These are phyloP conservation scores for Microtus oregoni DNA, from an alignment of 2,113 vertebrate species.

Conservation along the genomic window DNA sequence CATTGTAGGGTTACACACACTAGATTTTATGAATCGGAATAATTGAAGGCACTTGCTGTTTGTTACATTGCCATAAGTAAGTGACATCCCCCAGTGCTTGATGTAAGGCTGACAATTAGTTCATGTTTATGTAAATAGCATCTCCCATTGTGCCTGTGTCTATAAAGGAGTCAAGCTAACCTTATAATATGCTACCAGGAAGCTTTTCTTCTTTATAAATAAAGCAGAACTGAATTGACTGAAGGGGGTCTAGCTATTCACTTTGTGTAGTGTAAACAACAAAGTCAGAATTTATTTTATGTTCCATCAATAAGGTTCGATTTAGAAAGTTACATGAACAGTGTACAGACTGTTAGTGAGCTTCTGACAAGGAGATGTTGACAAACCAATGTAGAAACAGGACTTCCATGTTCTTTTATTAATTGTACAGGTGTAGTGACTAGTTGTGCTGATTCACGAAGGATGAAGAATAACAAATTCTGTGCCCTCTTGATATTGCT, in stretches of 20 bases:
- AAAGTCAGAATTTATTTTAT: slow-evolving; percentile 28
- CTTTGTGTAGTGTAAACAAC: slow-evolving; percentile 56
- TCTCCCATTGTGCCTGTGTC: slow-evolving; percentile 44
- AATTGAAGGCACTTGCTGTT: neutral
- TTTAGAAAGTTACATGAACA: slow-evolving; percentile 38
- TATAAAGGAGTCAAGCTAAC: slow-evolving; percentile 48
- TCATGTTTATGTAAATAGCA: slow-evolving; percentile 2
- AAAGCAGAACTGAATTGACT: slow-evolving; percentile 49
- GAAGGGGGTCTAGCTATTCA: slow-evolving; percentile 36
- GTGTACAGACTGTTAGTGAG: neutral
- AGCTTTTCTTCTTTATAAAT: neutral
- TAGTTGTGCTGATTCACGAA: slow-evolving; percentile 28
- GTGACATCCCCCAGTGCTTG: neutral
- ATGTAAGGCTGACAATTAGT: slow-evolving; percentile 40
- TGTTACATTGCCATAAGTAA: neutral
- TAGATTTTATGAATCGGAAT: slow-evolving; percentile 34
- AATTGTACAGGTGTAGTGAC: slow-evolving; percentile 38
- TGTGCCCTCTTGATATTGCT: slow-evolving; percentile 27
- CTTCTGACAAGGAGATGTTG: neutral
- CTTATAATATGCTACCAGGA: slow-evolving; percentile 2
- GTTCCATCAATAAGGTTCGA: slow-evolving; percentile 29
- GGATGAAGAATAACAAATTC: slow-evolving; percentile 16
- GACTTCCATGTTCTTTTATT: slow-evolving; percentile 13
- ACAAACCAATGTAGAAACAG: slow-evolving; percentile 17
- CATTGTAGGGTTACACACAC: neutral